These are phyloP conservation scores for Enhydra lutris DNA, from an alignment of 2,113 vertebrate species.

Conservation along the genomic window DNA sequence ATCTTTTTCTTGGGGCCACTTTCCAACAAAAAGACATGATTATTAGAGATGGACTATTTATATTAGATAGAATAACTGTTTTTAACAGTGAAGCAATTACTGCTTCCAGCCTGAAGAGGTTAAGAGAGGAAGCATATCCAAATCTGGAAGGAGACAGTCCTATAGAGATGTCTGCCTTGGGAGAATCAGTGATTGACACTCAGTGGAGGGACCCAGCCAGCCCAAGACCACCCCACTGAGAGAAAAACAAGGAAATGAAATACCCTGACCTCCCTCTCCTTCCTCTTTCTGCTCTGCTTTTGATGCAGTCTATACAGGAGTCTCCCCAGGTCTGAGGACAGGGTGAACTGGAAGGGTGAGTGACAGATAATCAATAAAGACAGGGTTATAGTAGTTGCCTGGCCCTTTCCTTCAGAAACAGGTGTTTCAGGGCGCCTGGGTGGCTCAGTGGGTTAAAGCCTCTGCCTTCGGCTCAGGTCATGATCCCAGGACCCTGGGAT, in stretches of 20 bases:
- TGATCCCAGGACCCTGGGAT: no score
- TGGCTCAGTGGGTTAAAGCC: no score
- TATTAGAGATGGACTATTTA: neutral
- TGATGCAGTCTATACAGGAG: neutral
- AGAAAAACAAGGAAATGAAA: neutral
- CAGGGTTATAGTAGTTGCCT: neutral
- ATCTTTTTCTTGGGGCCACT: neutral
- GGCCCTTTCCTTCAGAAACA: neutral
- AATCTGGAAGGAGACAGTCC: neutral
- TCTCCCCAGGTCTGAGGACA: neutral
- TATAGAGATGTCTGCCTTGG: neutral
- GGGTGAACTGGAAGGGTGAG: neutral
- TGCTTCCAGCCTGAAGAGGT: neutral
- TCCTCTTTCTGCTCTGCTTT: neutral
- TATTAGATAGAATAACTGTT: neutral
- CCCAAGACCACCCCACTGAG: neutral
- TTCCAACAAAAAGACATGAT: neutral
- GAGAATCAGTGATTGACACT: neutral
- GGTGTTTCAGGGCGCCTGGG: neutral
- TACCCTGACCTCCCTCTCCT: neutral
- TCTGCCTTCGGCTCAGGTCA: no score
- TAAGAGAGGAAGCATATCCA: neutral
- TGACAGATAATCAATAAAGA: neutral
- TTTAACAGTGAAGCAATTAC: neutral
- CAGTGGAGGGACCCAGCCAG: neutral